Evolutionary conservation across 1,140 invertebrate species (phyloP), one percentile per base, ranked within the genome.

Genomic region (Carcinoscorpius rotundicauda): DNA sequence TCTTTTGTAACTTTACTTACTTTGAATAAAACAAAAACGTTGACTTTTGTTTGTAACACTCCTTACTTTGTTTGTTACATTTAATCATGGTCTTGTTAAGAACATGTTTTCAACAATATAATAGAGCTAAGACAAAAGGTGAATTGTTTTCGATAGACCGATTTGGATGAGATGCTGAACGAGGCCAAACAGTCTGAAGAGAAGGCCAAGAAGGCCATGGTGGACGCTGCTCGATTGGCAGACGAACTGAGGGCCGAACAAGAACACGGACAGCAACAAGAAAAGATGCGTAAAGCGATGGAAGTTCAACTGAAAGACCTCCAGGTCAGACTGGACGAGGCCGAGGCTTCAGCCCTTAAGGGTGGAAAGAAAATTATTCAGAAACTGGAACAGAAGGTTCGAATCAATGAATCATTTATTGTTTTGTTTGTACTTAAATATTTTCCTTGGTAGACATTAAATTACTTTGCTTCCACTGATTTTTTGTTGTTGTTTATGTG

Each of bases 171-270:
- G 79, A 86, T 96, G 70, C 81, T 96, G 72, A 95, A 95, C 80
- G 92, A 96, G 78, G 89, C 92, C 74, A 93, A 94, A 85, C 91
- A 91, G 80, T 92, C 90, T 66, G 92, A 96, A 79, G 93, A 97
- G 81, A 94, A 96, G 82, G 91, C 91, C 68, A 97, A 97, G 87
- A 94, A 97, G 82, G 91, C 95, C 50, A 93, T 96, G 88, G 92
- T 96, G 71, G 97, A 99, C 79, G 94, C 95, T 70, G 91, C 94
- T 70, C 85, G 94, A 76, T 83, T 99, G 71, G 94, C 95, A 69
- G 97, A 99, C 78, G 96, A 99, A 78, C 87, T 99, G 71, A 85
- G 95, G 76, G 93, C 94, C 69, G 97, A 99, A 83, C 96, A 99
- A 80, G 96, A 98, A 76, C 95, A 98, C 79, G 91, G 93, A 71